Conservation (phyloP, 1,140 invertebrate genomes). For the Pomacea maculata region DNA sequence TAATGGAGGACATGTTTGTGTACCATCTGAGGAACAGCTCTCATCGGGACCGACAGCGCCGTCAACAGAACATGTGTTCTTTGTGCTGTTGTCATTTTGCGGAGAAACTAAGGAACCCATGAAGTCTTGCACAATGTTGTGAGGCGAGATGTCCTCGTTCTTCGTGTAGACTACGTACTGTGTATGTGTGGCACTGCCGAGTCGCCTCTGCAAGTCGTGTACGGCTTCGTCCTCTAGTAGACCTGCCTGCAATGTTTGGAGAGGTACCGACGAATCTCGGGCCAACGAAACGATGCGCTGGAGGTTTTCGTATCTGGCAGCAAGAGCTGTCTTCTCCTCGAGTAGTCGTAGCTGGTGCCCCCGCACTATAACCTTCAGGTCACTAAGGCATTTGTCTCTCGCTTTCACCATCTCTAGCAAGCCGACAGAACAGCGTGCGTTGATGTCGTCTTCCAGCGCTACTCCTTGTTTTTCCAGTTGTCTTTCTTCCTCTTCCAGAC, state of each 20-base stretch:
- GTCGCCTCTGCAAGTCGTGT: not conserved
- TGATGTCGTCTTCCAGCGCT: not conserved
- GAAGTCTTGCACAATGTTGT: not conserved
- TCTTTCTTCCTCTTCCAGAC: not conserved
- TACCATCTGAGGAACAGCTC: too few species aligned
- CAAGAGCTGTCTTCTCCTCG: not conserved
- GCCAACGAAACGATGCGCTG: not conserved
- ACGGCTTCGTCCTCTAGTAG: not conserved
- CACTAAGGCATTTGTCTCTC: not conserved
- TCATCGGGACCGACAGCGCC: too few species aligned
- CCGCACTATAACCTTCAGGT: not conserved
- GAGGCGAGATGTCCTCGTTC: not conserved
- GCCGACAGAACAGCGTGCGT: not conserved
- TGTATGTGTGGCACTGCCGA: not conserved
- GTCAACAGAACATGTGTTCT: too few species aligned
- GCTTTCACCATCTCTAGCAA: not conserved
- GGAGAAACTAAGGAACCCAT: not conserved
- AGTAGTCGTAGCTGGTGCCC: not conserved
- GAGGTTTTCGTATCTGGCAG: not conserved
- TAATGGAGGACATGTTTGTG: too few species aligned
- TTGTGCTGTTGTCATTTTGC: not conserved
- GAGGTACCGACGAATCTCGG: not conserved
- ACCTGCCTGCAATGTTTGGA: not conserved
- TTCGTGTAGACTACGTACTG: not conserved
- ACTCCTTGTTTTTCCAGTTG: not conserved